Base-by-base conservation (phyloP, 1,140 invertebrate genomes). In the Ylistrum balloti region DNA sequence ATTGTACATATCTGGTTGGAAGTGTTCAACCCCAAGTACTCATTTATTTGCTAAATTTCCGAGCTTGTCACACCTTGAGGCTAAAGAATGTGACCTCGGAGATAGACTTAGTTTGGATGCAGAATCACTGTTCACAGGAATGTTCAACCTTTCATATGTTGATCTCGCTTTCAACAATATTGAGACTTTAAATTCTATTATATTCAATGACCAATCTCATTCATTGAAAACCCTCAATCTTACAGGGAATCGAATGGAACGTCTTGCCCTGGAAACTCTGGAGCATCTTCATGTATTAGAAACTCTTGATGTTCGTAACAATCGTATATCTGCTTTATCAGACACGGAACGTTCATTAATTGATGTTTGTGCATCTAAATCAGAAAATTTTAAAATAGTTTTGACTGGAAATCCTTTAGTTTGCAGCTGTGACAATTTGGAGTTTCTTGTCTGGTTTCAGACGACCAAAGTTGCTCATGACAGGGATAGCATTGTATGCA, bases 401-500 rank as follows among this genome's bases (percentile, higher is more conserved):
- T 74, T 74, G n/a, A 5, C 56, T 3, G 56, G 56, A 11, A 74
- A 74, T 11, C 56, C n/a, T n/a, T 74, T 74, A n/a, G 56, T 74
- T 74, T 74, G n/a, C 11, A 74, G 17, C n/a, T 74, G 56, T 74
- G 56, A 74, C n/a, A n/a, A 74, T n/a, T 74, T 74, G 56, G 56
- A 74, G 5, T 5, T 74, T n/a, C 2, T 74, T 28, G 5, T n/a
- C n/a, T 74, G 56, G 56, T 74, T 74, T 0, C n/a, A 28, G 3
- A 74, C 56, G 13, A 74, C 56, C 1, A n/a, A 74, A 5, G 17
- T n/a, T 74, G 22, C 28, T 0, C 28, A 45, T 11, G 56, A 74
- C 56, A 74, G n/a, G 17, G 56, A 28, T 5, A n/a, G 28, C 13
- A 5, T 74, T n/a, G n/a, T n/a, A 11, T 74, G 56, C n/a, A 74